Conservation (phyloP, 2,113 vertebrate genomes). For the Barnardius zonarius region DNA sequence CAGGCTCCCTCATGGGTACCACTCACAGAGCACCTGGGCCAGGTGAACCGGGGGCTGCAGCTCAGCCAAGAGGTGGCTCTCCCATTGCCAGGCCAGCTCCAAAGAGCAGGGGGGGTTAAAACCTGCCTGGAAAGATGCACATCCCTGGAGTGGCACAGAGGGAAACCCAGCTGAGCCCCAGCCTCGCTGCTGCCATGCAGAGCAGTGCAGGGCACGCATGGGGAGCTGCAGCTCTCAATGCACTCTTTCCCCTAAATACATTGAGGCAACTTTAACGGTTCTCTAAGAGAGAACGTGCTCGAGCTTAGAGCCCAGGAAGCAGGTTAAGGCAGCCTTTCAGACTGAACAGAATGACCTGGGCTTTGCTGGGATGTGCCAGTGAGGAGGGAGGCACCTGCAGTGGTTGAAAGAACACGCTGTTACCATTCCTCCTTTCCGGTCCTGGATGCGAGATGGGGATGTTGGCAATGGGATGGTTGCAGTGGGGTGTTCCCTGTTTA, state of each 20-base stretch:
- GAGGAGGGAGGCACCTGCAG: not conserved
- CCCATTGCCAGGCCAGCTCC: not conserved
- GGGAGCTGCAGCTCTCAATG: not conserved
- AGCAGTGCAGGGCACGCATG: not conserved
- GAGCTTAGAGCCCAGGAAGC: not conserved
- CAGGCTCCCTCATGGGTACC: rapidly evolving
- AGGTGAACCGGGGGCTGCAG: not conserved
- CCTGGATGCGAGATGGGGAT: not conserved
- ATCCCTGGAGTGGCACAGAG: not conserved
- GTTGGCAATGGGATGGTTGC: not conserved
- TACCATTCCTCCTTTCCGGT: not conserved
- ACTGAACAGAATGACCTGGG: not conserved
- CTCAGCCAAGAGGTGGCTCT: not conserved
- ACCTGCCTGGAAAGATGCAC: not conserved
- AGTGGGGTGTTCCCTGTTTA: not conserved
- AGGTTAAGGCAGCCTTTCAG: not conserved
- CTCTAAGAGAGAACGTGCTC: not conserved
- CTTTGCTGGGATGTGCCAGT: not conserved
- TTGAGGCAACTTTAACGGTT: not conserved
- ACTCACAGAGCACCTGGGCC: not conserved
- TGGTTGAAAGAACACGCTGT: not conserved
- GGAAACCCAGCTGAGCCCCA: not conserved
- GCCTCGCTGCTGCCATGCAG: rapidly evolving
- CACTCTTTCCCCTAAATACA: not conserved
- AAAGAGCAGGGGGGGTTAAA: not conserved